These are phyloP conservation scores for Lasius fuliginosus DNA, from an alignment of 2,888 invertebrate genomes.

Conservation along the genomic window DNA sequence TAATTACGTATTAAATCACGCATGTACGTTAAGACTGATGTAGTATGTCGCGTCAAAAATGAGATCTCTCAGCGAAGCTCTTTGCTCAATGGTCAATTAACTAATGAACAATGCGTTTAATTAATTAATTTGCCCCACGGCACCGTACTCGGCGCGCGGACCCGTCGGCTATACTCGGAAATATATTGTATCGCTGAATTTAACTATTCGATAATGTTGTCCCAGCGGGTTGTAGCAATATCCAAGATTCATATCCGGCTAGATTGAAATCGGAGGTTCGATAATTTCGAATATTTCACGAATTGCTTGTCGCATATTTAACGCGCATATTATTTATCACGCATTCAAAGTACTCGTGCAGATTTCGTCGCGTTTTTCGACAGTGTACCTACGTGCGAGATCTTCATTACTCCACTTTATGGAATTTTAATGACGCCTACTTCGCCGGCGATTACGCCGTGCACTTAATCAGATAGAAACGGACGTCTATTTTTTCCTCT, in stretches of 20 bases:
- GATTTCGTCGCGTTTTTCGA: neutral
- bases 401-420: neutral
- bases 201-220: conserved; percentile 64
- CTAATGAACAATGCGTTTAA: conserved; percentile 75
- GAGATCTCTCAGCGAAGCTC: conserved; percentile 50
- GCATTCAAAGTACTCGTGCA: neutral
- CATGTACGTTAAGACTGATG: conserved; percentile 39
- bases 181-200: conserved; percentile 65
- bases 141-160: conserved; percentile 28
- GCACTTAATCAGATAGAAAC: neutral
- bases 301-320: neutral
- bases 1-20: conserved; percentile 55
- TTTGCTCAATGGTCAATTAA: conserved; percentile 75
- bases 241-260: conserved; percentile 52
- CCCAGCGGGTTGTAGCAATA: conserved; percentile 55
- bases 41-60: conserved; percentile 60
- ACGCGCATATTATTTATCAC: conserved; percentile 16
- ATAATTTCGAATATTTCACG: conserved; percentile 42
- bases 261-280: conserved; percentile 17
- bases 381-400: neutral
- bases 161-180: conserved; percentile 43
- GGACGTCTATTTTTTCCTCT: neutral
- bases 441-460: neutral
- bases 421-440: conserved; percentile 17
- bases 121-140: conserved; percentile 69